phyloP scores from a whole-genome alignment of 2,113 vertebrate species.

The Uropsilus gracilis region DNA sequence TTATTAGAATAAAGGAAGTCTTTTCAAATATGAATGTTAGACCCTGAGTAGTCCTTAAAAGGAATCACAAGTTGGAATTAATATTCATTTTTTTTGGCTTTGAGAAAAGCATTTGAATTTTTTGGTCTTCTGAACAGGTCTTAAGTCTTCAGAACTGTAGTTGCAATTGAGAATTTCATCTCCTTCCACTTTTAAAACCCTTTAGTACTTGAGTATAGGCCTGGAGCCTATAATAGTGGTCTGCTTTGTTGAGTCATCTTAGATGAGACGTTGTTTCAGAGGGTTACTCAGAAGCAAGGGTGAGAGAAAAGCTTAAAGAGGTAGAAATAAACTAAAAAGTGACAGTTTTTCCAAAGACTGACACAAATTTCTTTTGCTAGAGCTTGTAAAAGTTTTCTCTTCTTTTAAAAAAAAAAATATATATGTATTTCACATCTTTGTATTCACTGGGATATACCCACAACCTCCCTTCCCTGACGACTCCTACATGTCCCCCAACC shows the following conservation, averaged over 20 bases:
- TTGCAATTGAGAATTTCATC: constrained; percentile 30
- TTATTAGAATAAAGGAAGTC: background rate
- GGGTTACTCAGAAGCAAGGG: background rate
- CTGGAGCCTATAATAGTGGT: background rate
- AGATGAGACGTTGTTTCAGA: background rate
- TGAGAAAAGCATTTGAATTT: constrained; percentile 17
- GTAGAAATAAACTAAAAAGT: background rate
- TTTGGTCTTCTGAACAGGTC: background rate
- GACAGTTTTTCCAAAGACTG: background rate
- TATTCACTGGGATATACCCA: no score
- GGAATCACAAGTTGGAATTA: background rate
- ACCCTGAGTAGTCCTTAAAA: background rate
- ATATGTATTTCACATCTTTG: no score
- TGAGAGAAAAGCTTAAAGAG: background rate
- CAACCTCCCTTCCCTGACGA: no score
- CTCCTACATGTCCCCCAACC: no score
- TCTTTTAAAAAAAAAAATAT: no score
- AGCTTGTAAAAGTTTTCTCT: background rate
- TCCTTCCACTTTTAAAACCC: background rate
- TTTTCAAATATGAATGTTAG: background rate
- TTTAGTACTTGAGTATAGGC: background rate
- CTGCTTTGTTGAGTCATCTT: background rate
- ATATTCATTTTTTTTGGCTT: background rate
- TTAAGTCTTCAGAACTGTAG: background rate
- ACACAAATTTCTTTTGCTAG: background rate